These are phyloP conservation scores for Cephus pygmeus DNA, from an alignment of 2,888 invertebrate species.

Conservation along the genomic window DNA sequence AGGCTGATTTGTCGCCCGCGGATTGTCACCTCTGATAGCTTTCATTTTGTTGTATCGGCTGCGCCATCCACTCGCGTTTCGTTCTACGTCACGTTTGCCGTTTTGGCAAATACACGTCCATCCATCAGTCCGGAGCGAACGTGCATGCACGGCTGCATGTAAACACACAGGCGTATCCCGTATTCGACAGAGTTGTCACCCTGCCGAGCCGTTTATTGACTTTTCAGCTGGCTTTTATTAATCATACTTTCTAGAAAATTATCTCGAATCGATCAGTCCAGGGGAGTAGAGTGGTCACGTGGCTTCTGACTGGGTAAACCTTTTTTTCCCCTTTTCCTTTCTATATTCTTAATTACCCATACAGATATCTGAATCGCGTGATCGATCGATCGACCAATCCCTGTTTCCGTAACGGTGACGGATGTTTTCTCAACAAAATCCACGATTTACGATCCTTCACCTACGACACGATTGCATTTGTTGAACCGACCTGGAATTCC, in stretches of 20 bases:
- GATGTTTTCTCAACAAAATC: neutral
- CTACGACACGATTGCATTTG: neutral
- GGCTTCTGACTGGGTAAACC: neutral
- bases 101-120: neutral
- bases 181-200: conserved; percentile 42
- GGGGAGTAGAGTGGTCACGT: neutral
- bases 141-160: neutral
- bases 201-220: conserved; percentile 44
- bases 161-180: neutral
- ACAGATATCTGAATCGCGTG: neutral
- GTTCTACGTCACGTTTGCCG: neutral
- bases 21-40: conserved; percentile 63
- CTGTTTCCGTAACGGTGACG: neutral
- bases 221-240: conserved; percentile 48
- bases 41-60: conserved; percentile 55
- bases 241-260: neutral
- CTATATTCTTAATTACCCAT: neutral
- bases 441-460: neutral
- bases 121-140: neutral
- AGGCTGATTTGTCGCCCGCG: conserved; percentile 63
- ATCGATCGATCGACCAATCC: neutral
- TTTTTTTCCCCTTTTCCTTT: neutral
- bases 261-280: neutral
- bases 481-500: conserved; percentile 44
- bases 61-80: neutral